phyloP scores from a whole-genome alignment of 30 jellyfish, hydroid and myxozoan genomes.

The Nemopilema nomurai region DNA sequence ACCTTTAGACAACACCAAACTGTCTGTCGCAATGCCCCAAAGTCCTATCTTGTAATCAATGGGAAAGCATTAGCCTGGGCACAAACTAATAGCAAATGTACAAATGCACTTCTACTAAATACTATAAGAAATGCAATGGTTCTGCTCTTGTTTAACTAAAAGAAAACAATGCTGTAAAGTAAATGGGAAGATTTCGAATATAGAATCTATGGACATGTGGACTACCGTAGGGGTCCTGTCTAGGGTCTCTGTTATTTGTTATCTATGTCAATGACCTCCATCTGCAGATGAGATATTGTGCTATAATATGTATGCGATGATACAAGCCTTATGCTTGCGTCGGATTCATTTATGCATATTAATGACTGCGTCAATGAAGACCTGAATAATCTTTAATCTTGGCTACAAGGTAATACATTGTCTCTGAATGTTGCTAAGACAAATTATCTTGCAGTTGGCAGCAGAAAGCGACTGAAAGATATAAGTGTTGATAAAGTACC shows the following conservation, averaged over 20 bases:
- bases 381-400: not conserved
- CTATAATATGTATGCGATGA: conserved; percentile 17
- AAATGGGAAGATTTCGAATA: conserved; percentile 17
- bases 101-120: no score
- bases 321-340: conserved; percentile 7
- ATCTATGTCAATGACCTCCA: not conserved
- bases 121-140: conserved; percentile 2
- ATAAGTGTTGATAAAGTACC: conserved; percentile 8
- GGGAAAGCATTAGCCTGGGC: no score
- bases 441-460: not conserved
- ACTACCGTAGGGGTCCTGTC: not conserved
- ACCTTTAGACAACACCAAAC: no score
- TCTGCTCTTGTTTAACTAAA: conserved; percentile 1
- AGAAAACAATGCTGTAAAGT: conserved; percentile 1
- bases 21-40: no score
- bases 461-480: not conserved
- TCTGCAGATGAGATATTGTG: not conserved
- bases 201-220: conserved; percentile 11
- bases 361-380: not conserved
- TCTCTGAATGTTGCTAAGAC: not conserved
- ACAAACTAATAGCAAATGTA: no score
- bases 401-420: conserved; percentile 7
- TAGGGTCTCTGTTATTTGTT: not conserved
- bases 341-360: conserved; percentile 12
- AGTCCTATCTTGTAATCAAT: no score